Evolutionary conservation across 2,113 vertebrate species (phyloP), one percentile per base, ranked within the genome.

Genomic region (Microtus montanus): DNA sequence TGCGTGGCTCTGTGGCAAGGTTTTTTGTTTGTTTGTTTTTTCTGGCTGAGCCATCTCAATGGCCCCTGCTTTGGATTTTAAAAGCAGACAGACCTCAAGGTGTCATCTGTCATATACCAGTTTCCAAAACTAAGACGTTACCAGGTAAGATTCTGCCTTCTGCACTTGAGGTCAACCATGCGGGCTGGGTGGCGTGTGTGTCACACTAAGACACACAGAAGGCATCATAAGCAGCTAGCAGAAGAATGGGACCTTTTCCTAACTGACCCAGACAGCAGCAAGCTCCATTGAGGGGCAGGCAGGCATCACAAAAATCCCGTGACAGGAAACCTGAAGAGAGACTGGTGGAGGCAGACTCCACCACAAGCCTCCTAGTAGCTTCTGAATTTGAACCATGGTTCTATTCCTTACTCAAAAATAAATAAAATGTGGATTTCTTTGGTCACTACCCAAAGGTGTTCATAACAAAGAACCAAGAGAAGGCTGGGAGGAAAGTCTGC

Each of bases 371-470:
- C 26, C 84, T 63, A 68, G 47, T 20, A 74, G 68, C 91, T 84
- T 86, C 38, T 49, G 68, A 82, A 80, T 85, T 15, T 74, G 35
- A 91, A 82, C 61, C 35, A 68, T 74, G 20, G 66, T 71, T 89
- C 68, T 17, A 68, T 24, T n/a, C 44, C 71, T 92, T 68, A 87
- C n/a, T 61, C 14, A 47, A 78, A 94, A 92, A 86, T 80, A 96
- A 84, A 91, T 85, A 90, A 61, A 89, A 61, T 52, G 24, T 75
- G 33, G 41, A 79, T 90, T 92, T 95, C 63, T 89, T 74, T 54
- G 61, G 28, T 44, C 66, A 83, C 77, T 28, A 47, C 49, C 64
- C 52, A 93, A 70, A 2, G 61, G 92, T 33, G 75, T 15, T 58
- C 61, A 20, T 15, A 89, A 73, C 68, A 49, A 30, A 1, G 1